Evolutionary conservation across 2,797 vertebrate species (phyloP).

Genomic region (Ataeniobius toweri): DNA sequence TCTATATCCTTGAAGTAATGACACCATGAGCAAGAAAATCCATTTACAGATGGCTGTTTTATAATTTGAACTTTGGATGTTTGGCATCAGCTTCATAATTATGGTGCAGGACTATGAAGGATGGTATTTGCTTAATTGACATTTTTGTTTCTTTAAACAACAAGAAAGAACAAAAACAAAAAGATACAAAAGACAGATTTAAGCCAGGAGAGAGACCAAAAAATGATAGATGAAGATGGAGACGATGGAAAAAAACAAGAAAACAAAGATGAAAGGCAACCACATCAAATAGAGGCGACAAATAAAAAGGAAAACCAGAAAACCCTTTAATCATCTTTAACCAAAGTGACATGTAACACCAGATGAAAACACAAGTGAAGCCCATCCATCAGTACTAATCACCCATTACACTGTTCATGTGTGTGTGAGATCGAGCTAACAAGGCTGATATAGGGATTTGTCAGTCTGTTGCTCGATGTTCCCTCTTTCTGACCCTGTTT

Average conservation of each 20-base stretch:
- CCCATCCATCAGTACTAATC: constrained; percentile 61
- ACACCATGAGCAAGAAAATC: too few relatives aligned
- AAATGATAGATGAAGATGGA: not conserved
- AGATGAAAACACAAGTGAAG: constrained; percentile 53
- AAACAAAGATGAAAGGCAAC: constrained; percentile 6
- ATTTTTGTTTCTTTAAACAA: not conserved
- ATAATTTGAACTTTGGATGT: not conserved
- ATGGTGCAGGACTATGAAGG: not conserved
- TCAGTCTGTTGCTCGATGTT: constrained; percentile 17
- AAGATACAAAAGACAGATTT: not conserved
- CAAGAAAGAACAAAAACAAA: not conserved
- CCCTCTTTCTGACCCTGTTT: constrained; percentile 13
- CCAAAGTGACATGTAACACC: constrained; percentile 29
- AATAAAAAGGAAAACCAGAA: constrained; percentile 4
- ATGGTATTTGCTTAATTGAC: not conserved
- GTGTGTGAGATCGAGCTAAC: constrained; percentile 33
- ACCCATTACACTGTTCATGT: constrained; percentile 41
- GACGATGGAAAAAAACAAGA: not conserved
- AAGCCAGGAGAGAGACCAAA: not conserved
- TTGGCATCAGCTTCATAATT: not conserved
- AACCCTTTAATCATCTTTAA: constrained; percentile 49
- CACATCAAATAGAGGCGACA: constrained; percentile 4
- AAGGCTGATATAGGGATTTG: constrained; percentile 26
- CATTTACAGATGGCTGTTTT: not conserved
- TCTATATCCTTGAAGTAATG: not conserved